Conservation (phyloP, 2,113 vertebrate genomes). For the Laterallus jamaicensis region DNA sequence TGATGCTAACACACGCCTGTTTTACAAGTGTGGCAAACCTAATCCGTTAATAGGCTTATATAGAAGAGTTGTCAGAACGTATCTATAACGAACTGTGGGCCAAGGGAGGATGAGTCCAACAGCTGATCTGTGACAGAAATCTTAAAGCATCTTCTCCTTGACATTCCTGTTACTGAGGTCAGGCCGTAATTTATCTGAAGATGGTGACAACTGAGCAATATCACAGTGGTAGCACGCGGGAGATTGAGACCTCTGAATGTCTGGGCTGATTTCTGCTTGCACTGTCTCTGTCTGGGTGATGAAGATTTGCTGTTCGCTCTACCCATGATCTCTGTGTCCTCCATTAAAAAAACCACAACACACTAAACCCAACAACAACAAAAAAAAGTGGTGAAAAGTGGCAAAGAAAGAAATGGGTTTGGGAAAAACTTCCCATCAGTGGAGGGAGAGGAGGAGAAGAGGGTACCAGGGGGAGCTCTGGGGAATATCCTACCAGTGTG, state of each 20-base stretch:
- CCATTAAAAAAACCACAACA: not conserved
- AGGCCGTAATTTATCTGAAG: constrained; percentile 42
- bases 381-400: not conserved
- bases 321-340: not conserved
- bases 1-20: not conserved
- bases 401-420: not conserved
- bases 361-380: too few species aligned
- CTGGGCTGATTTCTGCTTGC: constrained; percentile 40
- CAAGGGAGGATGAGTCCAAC: not conserved
- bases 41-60: constrained; percentile 56
- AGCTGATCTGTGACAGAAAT: constrained; percentile 52
- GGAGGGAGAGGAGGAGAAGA: not conserved
- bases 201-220: constrained; percentile 49
- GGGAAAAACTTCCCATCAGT: not conserved
- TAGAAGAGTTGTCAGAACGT: not conserved
- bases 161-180: constrained; percentile 46
- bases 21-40: constrained; percentile 50
- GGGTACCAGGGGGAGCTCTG: not conserved
- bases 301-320: constrained; percentile 31
- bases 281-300: constrained; percentile 2
- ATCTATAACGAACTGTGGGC: not conserved
- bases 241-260: constrained; percentile 52
- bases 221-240: not conserved
- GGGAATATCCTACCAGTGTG: not conserved
- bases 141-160: constrained; percentile 56